Evolutionary conservation across 2,113 vertebrate genomes (phyloP).

Genomic region (Haemorhous mexicanus): DNA sequence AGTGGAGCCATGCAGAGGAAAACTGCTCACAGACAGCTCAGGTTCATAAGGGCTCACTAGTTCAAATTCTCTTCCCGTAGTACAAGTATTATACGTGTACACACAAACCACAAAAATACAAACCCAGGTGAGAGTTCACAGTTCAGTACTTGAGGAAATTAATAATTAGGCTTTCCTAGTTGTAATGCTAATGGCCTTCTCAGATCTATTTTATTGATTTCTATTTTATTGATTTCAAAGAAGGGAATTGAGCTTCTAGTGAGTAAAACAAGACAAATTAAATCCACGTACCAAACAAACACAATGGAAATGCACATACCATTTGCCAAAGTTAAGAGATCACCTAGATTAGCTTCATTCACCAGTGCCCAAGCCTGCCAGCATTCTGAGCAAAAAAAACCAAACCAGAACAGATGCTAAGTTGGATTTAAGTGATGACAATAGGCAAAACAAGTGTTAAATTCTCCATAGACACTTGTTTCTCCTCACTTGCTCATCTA

Average conservation of each 20-base stretch:
- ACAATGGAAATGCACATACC: constrained; percentile 41
- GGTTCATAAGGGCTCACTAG: neutral
- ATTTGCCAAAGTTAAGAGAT: constrained; percentile 26
- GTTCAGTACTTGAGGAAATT: neutral
- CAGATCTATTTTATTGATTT: neutral
- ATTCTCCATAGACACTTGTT: neutral
- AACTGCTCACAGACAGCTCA: neutral
- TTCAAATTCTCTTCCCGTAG: neutral
- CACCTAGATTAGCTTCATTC: constrained; percentile 66
- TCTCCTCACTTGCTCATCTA: neutral
- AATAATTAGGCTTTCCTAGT: neutral
- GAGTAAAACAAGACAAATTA: neutral
- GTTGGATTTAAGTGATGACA: neutral
- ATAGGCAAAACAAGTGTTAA: neutral
- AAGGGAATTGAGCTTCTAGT: neutral
- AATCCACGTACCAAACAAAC: neutral
- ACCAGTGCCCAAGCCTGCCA: constrained; percentile 72
- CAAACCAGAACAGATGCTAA: neutral
- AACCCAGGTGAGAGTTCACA: neutral
- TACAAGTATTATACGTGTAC: neutral
- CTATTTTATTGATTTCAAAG: neutral
- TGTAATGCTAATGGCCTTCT: neutral
- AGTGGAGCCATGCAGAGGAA: neutral
- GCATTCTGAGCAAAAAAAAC: constrained; percentile 37
- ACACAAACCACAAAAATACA: neutral